Percentiles rank a stretch among this genome's conserved stretches.
Conservation (phyloP, 2,888 invertebrate genomes). For the Sarcophaga subvicina region DNA sequence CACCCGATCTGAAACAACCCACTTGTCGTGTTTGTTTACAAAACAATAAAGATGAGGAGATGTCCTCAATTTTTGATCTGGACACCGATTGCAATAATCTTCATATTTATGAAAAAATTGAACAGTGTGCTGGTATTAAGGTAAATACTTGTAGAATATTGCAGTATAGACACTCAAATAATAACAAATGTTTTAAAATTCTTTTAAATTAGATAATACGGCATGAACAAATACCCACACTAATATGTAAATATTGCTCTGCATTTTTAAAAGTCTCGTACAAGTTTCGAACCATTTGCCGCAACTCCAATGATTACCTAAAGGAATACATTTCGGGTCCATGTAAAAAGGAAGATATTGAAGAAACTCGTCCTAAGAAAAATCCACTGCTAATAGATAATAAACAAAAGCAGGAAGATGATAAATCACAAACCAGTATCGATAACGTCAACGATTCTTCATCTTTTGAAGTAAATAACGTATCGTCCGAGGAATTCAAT, state of each 20-base stretch:
- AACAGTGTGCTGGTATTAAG: constrained; percentile 77
- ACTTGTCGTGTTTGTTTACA: constrained; percentile 77
- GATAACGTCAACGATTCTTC: not conserved
- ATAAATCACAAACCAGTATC: not conserved
- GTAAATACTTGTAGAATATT: constrained; percentile 64
- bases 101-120: constrained; percentile 73
- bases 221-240: constrained; percentile 76
- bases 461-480: not conserved
- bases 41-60: constrained; percentile 71
- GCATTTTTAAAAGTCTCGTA: constrained; percentile 77
- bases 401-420: not conserved
- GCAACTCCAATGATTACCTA: constrained; percentile 79
- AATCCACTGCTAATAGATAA: constrained; percentile 35
- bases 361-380: constrained; percentile 33
- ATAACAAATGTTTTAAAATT: no score
- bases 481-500: constrained; percentile 1
- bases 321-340: constrained; percentile 73
- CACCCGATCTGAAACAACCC: constrained; percentile 34
- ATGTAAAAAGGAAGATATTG: constrained; percentile 1
- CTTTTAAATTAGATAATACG: constrained; percentile 72
- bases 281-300: constrained; percentile 80
- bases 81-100: constrained; percentile 23
- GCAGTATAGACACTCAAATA: no score
- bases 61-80: constrained; percentile 76
- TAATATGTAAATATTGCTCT: constrained; percentile 75